These are phyloP conservation scores for Craseonycteris thonglongyai DNA, from an alignment of 2,113 vertebrate genomes.

Conservation along the genomic window DNA sequence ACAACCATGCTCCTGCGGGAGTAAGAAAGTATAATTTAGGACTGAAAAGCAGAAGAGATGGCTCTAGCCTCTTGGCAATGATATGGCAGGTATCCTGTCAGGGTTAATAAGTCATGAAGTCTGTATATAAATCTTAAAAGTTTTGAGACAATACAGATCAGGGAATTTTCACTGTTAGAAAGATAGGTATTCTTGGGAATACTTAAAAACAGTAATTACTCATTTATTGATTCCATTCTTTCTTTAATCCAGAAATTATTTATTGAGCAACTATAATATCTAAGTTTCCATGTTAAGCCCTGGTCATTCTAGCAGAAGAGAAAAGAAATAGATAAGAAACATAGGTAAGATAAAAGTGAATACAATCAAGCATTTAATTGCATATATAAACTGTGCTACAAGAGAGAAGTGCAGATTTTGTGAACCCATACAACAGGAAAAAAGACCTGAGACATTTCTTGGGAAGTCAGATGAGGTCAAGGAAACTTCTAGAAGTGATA, in stretches of 20 bases:
- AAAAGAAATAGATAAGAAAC: background rate
- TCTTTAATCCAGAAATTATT: background rate
- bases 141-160: background rate
- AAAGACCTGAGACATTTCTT: background rate
- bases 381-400: background rate
- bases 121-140: background rate
- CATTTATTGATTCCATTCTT: background rate
- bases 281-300: background rate
- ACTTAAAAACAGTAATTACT: background rate
- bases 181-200: background rate
- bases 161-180: background rate
- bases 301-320: background rate
- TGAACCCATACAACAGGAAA: background rate
- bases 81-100: background rate
- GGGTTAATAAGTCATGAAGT: background rate
- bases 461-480: background rate
- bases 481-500: background rate
- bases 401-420: background rate
- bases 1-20: background rate
- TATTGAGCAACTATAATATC: background rate
- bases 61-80: background rate
- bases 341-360: background rate
- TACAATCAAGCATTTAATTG: background rate
- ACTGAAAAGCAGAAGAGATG: background rate
- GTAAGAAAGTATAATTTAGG: background rate